These are phyloP conservation scores for Apaloderma vittatum DNA, from an alignment of 2,113 vertebrate genomes.

Conservation along the genomic window DNA sequence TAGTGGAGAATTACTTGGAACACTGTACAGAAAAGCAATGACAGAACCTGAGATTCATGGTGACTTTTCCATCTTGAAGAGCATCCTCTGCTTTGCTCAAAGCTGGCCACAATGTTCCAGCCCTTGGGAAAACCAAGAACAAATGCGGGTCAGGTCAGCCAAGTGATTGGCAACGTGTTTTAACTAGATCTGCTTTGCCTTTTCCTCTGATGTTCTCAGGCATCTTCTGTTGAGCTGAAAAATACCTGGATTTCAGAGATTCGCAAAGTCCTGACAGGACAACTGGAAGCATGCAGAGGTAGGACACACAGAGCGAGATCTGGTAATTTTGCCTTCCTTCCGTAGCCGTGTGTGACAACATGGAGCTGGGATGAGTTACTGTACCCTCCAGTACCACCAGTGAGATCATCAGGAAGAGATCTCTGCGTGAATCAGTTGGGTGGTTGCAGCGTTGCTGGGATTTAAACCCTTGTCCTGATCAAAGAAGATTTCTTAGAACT, in stretches of 20 bases:
- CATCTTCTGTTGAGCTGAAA: conserved; percentile 92
- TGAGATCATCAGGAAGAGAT: background rate
- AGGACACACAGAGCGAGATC: background rate
- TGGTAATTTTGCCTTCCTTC: background rate
- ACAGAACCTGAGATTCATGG: background rate
- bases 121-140: background rate
- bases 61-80: background rate
- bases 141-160: background rate
- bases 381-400: background rate
- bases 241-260: conserved; percentile 96
- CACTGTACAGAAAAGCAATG: background rate
- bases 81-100: background rate
- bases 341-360: background rate
- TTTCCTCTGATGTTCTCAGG: conserved; percentile 78
- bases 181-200: background rate
- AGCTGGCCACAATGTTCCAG: background rate
- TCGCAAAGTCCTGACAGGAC: conserved; percentile 91
- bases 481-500: background rate
- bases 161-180: background rate
- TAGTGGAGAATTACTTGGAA: background rate
- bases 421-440: background rate
- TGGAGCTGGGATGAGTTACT: background rate
- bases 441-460: background rate
- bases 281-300: conserved; percentile 93
- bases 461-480: background rate